phyloP scores from a whole-genome alignment of 23 tunicate species.

The Clavelina lepadiformis region DNA sequence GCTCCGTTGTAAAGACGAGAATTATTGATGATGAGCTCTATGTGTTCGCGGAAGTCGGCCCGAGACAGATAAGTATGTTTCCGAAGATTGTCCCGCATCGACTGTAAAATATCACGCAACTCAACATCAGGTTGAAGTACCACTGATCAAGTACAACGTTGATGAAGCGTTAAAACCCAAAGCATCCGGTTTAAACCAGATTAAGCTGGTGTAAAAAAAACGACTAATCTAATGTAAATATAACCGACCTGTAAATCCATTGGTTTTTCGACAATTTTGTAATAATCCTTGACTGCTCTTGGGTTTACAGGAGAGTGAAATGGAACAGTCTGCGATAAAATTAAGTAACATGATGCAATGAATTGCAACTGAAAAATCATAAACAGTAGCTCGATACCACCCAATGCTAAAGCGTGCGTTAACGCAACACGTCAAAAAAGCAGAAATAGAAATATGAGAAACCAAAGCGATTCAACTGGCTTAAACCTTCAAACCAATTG shows the following conservation, averaged over 20 bases:
- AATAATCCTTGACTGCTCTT: conserved; percentile 76
- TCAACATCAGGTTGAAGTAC: too few relatives aligned
- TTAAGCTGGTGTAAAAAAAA: too few relatives aligned
- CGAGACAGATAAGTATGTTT: conserved; percentile 70
- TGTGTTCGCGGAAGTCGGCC: conserved; percentile 86
- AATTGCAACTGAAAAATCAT: background rate
- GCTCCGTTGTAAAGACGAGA: conserved; percentile 84
- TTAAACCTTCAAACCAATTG: too few relatives aligned
- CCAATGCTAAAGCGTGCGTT: too few relatives aligned
- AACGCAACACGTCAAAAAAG: background rate
- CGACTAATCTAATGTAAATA: background rate
- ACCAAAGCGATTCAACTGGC: background rate
- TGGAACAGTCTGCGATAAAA: conserved; percentile 48
- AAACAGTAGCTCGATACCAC: background rate
- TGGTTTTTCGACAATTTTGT: conserved; percentile 90
- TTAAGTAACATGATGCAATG: background rate
- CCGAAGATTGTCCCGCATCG: conserved; percentile 87
- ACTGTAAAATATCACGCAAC: conserved; percentile 34
- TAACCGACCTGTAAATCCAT: conserved; percentile 77
- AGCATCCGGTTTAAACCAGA: too few relatives aligned
- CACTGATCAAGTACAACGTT: too few relatives aligned
- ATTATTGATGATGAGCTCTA: conserved; percentile 80
- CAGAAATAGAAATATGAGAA: background rate
- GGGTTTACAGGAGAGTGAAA: conserved; percentile 87
- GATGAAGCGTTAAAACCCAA: too few relatives aligned